These are phyloP conservation scores for Rhipidura dahli DNA, from an alignment of 2,113 vertebrate species.

Conservation along the genomic window DNA sequence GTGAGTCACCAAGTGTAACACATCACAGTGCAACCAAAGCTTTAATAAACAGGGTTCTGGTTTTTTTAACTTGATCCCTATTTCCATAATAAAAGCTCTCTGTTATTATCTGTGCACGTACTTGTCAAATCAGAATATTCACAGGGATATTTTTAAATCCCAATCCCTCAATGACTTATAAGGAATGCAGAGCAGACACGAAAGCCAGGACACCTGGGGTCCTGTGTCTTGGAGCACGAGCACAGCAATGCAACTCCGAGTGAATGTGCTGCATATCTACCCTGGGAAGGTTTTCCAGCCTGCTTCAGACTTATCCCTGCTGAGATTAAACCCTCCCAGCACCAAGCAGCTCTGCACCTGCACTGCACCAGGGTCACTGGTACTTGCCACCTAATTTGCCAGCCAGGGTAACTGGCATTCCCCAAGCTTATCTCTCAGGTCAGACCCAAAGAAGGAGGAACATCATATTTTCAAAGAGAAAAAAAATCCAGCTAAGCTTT, in stretches of 20 bases:
- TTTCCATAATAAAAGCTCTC: conserved; percentile 53
- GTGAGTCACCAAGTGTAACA: conserved; percentile 17
- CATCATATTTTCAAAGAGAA: not conserved
- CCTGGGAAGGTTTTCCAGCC: not conserved
- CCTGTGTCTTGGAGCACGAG: not conserved
- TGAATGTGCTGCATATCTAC: not conserved
- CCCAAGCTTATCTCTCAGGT: not conserved
- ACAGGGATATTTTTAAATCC: conserved; percentile 19
- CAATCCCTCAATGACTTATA: not conserved
- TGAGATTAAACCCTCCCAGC: not conserved
- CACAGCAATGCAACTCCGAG: fast-evolving
- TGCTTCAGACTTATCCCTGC: not conserved
- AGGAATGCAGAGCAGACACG: not conserved
- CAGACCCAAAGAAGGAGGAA: not conserved
- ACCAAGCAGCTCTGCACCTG: not conserved
- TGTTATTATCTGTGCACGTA: conserved; percentile 23
- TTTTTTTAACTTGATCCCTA: conserved; percentile 2
- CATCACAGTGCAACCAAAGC: not conserved
- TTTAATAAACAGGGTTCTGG: not conserved
- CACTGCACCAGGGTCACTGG: not conserved
- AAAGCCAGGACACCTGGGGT: conserved; percentile 26
- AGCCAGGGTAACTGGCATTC: not conserved
- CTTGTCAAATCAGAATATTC: conserved; percentile 30
- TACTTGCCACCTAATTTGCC: not conserved
- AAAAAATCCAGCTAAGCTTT: not conserved